Evolutionary conservation across 1,140 invertebrate species (phyloP), one percentile per base, ranked within the genome.

Genomic region (Tetranychus urticae): DNA sequence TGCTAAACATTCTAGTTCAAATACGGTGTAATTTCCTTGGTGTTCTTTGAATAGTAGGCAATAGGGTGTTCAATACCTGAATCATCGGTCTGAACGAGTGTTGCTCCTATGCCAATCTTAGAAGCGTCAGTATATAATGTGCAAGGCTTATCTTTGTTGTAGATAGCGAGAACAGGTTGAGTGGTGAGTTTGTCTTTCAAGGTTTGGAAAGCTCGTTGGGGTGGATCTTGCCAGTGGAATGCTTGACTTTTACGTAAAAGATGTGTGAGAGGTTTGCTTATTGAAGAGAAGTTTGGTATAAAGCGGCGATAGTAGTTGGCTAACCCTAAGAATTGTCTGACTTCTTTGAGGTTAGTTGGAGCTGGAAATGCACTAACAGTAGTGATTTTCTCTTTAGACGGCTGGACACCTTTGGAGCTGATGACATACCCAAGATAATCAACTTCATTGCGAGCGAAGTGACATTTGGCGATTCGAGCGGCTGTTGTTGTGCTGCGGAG

Each of bases 231-330:
- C 56, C 56, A 58, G 7, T 58, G 10, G 42, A 58, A 58, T 4
- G 12, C 4, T 3, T 6, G 5, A 3, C 42, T 23, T 7, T 58
- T 42, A 13, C 12, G 12, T 7, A 46, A 56, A 37, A 72, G 57
- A 2, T 66, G 35, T 50, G 67, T 65, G 36, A 75, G 62, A 7
- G 72, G 73, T 12, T 64, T 58, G 36, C 70, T 64, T 13, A 71
- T 60, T 23, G 63, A 56, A 1, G 71, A 67, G 31, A 72, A 69
- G 58, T 71, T 70, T 6, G 64, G 68, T 12, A 75, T 67, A 60
- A 77, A 77, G 48, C 69, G 67, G 1, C 68, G 65, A 64, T 77
- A 77, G 65, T 72, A 77, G 37, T 68, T 67, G 2, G 70, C 66
- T 59, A 76, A 69, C 2, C 74, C 75, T 10, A 75, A 64, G 62